These are phyloP conservation scores for Nicator chloris DNA, from an alignment of 2,113 vertebrate genomes.

Conservation along the genomic window DNA sequence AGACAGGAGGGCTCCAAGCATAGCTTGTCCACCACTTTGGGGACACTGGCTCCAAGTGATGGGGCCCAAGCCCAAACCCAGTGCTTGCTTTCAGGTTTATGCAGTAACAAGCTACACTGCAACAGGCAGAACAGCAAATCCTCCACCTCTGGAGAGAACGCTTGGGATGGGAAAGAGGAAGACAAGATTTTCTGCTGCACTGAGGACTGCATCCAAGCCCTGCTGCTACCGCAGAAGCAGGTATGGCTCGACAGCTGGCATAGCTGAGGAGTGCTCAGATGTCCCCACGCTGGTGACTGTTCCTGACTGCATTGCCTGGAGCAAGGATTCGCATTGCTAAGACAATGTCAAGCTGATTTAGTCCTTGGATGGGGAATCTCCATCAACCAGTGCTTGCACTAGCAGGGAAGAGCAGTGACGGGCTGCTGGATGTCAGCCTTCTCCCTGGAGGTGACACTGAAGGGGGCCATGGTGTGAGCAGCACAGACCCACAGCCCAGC, in stretches of 20 bases:
- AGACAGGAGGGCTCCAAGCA: not conserved
- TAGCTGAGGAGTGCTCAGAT: not conserved
- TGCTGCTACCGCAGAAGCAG: not conserved
- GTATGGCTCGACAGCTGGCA: conserved; percentile 1
- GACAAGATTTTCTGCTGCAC: not conserved
- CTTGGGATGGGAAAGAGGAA: not conserved
- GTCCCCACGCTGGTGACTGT: not conserved
- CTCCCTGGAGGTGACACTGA: not conserved
- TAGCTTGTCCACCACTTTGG: not conserved
- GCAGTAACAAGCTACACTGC: rapidly evolving
- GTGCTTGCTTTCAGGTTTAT: not conserved
- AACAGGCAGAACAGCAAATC: not conserved
- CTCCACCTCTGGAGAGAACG: not conserved
- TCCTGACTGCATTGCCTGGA: not conserved
- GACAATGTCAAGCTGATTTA: conserved; percentile 24
- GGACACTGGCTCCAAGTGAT: not conserved
- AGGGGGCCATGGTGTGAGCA: rapidly evolving
- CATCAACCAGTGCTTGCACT: not conserved
- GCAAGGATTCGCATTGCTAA: not conserved
- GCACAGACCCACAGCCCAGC: not conserved
- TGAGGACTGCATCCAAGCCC: not conserved
- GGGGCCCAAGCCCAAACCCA: not conserved
- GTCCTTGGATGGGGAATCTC: not conserved
- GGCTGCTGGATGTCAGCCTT: not conserved
- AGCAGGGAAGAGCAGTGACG: not conserved